Evolutionary conservation across 2,888 invertebrate genomes (phyloP).

Genomic region (Stenichneumon culpator): DNA sequence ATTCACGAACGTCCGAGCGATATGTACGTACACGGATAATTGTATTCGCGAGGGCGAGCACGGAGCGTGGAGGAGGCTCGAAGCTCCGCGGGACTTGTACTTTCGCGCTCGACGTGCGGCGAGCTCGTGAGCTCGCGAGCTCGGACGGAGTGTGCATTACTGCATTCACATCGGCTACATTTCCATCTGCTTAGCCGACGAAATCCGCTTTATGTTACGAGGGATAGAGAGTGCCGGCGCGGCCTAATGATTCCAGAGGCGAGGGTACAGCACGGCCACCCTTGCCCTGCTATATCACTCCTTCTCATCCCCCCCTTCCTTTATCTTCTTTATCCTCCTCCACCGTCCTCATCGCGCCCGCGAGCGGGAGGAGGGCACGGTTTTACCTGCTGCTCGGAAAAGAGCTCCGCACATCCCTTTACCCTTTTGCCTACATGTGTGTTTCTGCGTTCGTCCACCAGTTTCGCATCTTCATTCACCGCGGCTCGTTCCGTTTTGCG

Average conservation of each 20-base stretch:
- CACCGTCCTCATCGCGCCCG: constrained; percentile 7
- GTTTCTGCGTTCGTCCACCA: neutral
- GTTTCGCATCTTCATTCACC: neutral
- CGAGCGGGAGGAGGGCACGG: neutral
- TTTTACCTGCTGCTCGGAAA: neutral
- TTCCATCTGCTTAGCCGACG: constrained; percentile 81
- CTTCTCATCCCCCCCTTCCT: constrained; percentile 27
- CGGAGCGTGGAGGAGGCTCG: constrained; percentile 38
- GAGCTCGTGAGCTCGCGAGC: constrained; percentile 56
- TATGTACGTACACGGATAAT: constrained; percentile 3
- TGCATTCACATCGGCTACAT: constrained; percentile 79
- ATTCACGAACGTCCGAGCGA: constrained; percentile 31
- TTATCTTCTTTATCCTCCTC: constrained; percentile 53
- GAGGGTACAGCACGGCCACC: constrained; percentile 35
- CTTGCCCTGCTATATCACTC: constrained; percentile 26
- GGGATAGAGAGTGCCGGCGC: constrained; percentile 76
- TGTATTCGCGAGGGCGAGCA: neutral
- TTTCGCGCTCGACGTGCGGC: constrained; percentile 37
- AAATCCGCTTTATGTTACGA: constrained; percentile 83
- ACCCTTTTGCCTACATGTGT: neutral
- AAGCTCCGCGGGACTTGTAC: constrained; percentile 29
- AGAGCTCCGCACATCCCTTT: constrained; percentile 52
- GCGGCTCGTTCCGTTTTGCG: neutral
- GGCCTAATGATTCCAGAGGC: constrained; percentile 69
- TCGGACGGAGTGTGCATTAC: constrained; percentile 77